Evolutionary conservation across 1,140 invertebrate species (phyloP).

Genomic region (Brachionus manjavacas): DNA sequence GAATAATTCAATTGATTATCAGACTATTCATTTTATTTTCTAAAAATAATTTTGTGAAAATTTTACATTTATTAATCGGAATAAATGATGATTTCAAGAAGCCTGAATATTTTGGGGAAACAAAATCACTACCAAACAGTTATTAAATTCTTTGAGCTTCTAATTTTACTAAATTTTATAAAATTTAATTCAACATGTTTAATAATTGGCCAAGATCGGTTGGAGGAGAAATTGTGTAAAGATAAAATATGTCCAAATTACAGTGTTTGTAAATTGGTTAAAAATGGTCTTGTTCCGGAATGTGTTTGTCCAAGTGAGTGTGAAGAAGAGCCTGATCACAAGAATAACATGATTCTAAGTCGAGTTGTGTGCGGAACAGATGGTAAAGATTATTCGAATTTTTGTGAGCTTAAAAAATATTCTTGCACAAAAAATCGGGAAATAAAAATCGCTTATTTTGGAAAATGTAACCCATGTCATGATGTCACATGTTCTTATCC

Average conservation of each 20-base stretch:
- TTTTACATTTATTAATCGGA: background rate
- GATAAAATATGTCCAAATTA: constrained; percentile 5
- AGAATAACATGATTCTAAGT: background rate
- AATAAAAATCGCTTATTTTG: constrained; percentile 26
- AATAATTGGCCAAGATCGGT: constrained; percentile 9
- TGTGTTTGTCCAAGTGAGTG: constrained; percentile 29
- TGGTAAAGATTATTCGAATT: constrained; percentile 27
- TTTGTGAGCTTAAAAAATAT: constrained; percentile 30
- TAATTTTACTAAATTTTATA: background rate
- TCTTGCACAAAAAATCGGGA: background rate
- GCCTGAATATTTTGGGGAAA: background rate
- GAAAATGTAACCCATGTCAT: constrained; percentile 39
- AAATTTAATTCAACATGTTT: background rate
- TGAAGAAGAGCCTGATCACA: background rate
- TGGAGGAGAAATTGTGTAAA: background rate
- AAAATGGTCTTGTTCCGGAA: background rate
- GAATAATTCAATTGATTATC: background rate
- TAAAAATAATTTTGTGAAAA: background rate
- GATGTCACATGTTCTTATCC: constrained; percentile 16
- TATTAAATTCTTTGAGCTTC: background rate
- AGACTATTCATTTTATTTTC: background rate
- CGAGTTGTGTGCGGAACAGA: background rate
- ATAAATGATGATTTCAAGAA: background rate
- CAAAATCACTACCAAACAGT: background rate
- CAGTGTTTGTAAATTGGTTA: background rate